Evolutionary conservation across 2,888 invertebrate species (phyloP), one percentile per base, ranked within the genome.

Genomic region (Mesochorus sp.): DNA sequence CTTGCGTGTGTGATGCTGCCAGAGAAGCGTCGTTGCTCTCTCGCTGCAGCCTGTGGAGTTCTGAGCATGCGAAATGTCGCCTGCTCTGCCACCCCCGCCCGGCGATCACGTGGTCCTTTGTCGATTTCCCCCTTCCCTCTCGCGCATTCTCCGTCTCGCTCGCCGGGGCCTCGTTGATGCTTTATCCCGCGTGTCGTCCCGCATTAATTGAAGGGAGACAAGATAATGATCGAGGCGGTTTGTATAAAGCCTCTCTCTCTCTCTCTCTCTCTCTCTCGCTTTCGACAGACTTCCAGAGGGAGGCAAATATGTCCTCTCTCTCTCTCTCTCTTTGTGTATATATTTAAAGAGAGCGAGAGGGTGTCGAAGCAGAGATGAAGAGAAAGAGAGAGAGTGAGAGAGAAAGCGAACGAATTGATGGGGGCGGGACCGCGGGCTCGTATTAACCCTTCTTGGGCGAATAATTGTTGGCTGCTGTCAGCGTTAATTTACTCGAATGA

Each of bases 41-140:
- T 39, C 83, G 81, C 85, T 86, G 87, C 85, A 86, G 88, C 88
- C 88, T 86, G 89, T 87, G 81, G 88, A 87, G 89, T 86, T 88
- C 89, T 89, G 90, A 87, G 90, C 90, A 90, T 89, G 90, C 89
- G 89, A 89, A 89, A 88, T 89, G 90, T 88, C 87, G 88, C 85
- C 84, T 82, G 84, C 88, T n/a, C 34, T 78, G 84, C 88, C 88
- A 88, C 90, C 90, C 89, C 89, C 89, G 89, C 89, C 86, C 86
- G 83, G 1, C 82, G 87, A 80, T 90, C 90, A 90, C 90, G 89
- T 89, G 90, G 89, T 85, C 70, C 67, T 70, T 76, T 42, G 75
- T 57, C 72, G 74, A 66, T 75, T 61, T 75, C 78, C 80, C 79
- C 72, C 79, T 44, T 76, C 75, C 39, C 26, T 61, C 76, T 74